Conservation (phyloP, 1,140 invertebrate species). For the Meloidogyne hapla region DNA sequence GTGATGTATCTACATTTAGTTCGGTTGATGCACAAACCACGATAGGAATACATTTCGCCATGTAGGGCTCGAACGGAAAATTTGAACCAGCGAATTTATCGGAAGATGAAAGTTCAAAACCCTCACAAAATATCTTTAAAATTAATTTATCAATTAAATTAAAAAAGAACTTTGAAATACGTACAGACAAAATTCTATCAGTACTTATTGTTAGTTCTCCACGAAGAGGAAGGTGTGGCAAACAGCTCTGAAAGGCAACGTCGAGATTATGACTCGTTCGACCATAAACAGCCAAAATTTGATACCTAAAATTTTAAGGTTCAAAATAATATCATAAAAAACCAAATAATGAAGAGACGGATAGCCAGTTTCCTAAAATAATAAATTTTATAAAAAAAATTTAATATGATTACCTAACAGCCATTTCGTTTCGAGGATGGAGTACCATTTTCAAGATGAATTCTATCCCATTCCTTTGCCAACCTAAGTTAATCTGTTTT, state of each 20-base stretch:
- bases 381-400: too few species aligned
- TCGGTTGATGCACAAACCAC: conserved; percentile 32
- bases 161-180: conserved; percentile 27
- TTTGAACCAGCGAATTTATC: not conserved
- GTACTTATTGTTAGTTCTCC: conserved; percentile 23
- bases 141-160: not conserved
- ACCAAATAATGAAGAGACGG: conserved; percentile 60
- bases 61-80: not conserved
- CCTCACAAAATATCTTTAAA: conserved; percentile 3
- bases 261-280: conserved; percentile 46
- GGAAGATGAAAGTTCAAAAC: not conserved
- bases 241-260: conserved; percentile 57
- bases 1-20: conserved; percentile 7
- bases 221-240: conserved; percentile 58
- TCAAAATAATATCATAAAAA: not conserved
- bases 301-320: conserved; percentile 39
- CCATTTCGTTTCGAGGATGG: conserved; percentile 50
- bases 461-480: conserved; percentile 62
- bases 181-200: conserved; percentile 34
- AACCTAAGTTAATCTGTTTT: conserved; percentile 42
- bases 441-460: conserved; percentile 55
- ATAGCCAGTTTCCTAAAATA: conserved; percentile 63
- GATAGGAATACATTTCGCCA: conserved; percentile 31
- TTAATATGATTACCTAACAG: too few species aligned
- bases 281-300: conserved; percentile 49